Evolutionary conservation across 1,140 invertebrate genomes (phyloP).

Genomic region (Pogonomyrmex barbatus): DNA sequence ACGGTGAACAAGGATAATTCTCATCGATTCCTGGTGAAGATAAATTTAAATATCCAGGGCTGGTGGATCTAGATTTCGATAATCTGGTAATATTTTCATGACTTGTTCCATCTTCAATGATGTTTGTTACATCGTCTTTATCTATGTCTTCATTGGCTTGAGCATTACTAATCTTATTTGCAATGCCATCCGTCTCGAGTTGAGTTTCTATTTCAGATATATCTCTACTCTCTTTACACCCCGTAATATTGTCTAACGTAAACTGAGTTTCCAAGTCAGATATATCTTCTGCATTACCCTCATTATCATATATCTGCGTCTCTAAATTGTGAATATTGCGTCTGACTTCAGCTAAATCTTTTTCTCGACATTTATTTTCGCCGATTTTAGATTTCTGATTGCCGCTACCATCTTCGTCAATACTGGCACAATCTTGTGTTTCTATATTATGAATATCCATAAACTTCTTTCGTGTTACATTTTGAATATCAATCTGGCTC

Average conservation of each 20-base stretch:
- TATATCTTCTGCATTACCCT: background rate
- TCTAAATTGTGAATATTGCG: conserved; percentile 42
- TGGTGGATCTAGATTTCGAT: background rate
- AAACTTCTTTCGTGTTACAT: background rate
- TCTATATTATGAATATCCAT: conserved; percentile 34
- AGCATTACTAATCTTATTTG: background rate
- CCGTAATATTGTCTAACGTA: background rate
- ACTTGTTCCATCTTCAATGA: background rate
- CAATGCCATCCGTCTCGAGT: background rate
- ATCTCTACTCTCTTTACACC: background rate
- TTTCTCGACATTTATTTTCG: background rate
- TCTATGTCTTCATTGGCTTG: background rate
- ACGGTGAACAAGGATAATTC: background rate
- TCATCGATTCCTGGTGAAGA: conserved; percentile 37
- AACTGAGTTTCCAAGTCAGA: conserved; percentile 21
- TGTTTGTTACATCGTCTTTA: background rate
- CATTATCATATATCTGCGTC: conserved; percentile 7
- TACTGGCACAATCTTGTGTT: conserved; percentile 2
- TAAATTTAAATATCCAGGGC: conserved; percentile 25
- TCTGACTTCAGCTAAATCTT: background rate
- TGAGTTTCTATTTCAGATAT: conserved; percentile 29
- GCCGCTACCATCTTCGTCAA: background rate
- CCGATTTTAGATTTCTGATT: background rate
- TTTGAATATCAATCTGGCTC: background rate
- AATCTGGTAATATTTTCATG: background rate